Evolutionary conservation across 2,797 vertebrate genomes (phyloP), one percentile per base, ranked within the genome.

Genomic region (Ispidina picta): DNA sequence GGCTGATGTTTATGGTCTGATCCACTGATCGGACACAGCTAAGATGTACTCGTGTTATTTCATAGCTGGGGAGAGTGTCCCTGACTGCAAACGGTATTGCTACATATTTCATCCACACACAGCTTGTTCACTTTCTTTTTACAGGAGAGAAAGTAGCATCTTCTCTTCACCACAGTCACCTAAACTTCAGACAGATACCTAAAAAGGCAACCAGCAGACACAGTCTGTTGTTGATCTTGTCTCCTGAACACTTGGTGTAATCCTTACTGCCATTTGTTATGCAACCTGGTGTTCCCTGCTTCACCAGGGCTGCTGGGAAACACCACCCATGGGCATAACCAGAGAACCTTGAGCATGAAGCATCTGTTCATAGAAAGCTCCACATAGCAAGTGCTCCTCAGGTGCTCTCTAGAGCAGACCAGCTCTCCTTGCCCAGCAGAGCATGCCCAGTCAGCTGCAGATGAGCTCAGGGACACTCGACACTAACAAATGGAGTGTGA

Each of bases 401-500:
- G 72, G 62, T 29, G 62, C 12, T 12, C 29, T 44, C 46, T 8
- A 18, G 20, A 43, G 39, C 18, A 64, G 16, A 8, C 49, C 25
- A 72, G 26, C 39, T 33, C 46, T 78, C 43, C 55, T 69, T 9
- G 3, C n/a, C 48, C 59, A 44, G 39, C 0, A 1, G 48, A 56
- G 29, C 56, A 10, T 3, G 48, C 13, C 15, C 59, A 81, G n/a
- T 1, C 39, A 63, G 44, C 41, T 68, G 58, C 51, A 64, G 33
- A 14, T 18, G 2, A 43, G 31, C 21, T 7, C 26, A 49, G 43
- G 31, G 70, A 58, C 18, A 7, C 10, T 33, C 10, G 1, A 2
- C 1, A 4, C 60, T 7, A 35, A n/a, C 8, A 56, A 72, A 35
- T 4, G 5, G 46, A 43, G 29, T 1, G 1, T 17, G 16, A 49